Evolutionary conservation across 2,113 vertebrate genomes (phyloP).

Genomic region (Misgurnus mizolepis): DNA sequence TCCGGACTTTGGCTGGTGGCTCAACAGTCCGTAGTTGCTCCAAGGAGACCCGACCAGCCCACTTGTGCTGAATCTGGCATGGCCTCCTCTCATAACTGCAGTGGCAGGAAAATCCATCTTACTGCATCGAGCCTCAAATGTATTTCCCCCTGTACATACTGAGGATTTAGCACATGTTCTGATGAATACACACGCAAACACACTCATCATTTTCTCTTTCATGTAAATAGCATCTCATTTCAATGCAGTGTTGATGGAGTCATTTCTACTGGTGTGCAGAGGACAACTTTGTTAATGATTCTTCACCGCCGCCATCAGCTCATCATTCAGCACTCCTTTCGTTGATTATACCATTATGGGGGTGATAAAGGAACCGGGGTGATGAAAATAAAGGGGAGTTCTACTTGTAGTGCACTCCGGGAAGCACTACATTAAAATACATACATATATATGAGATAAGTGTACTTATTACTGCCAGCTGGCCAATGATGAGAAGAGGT

Average conservation of each 20-base stretch:
- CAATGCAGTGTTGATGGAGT: constrained; percentile 33
- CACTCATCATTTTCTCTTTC: constrained; percentile 38
- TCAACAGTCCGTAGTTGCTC: constrained; percentile 37
- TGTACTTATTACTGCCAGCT: constrained; percentile 7
- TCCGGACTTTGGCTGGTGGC: constrained; percentile 32
- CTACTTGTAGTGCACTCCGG: constrained; percentile 28
- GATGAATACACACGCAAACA: constrained; percentile 24
- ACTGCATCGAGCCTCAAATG: constrained; percentile 3
- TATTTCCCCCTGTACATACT: constrained; percentile 24
- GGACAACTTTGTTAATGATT: constrained; percentile 37
- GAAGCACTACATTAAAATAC: constrained; percentile 30
- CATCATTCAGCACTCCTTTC: constrained; percentile 27
- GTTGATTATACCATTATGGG: constrained; percentile 23
- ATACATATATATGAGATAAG: constrained; percentile 20
- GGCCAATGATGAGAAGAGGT: background rate
- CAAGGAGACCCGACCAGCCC: constrained; percentile 36
- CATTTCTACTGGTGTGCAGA: constrained; percentile 10
- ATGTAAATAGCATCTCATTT: constrained; percentile 17
- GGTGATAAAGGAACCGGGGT: constrained; percentile 8
- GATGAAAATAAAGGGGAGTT: constrained; percentile 8
- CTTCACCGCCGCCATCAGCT: constrained; percentile 2
- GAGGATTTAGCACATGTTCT: constrained; percentile 15
- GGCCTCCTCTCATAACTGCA: constrained; percentile 40
- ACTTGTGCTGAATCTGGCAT: constrained; percentile 39
- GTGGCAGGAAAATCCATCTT: constrained; percentile 39